Conservation (phyloP, 2,113 vertebrate genomes). For the Bubalus kerabau region DNA sequence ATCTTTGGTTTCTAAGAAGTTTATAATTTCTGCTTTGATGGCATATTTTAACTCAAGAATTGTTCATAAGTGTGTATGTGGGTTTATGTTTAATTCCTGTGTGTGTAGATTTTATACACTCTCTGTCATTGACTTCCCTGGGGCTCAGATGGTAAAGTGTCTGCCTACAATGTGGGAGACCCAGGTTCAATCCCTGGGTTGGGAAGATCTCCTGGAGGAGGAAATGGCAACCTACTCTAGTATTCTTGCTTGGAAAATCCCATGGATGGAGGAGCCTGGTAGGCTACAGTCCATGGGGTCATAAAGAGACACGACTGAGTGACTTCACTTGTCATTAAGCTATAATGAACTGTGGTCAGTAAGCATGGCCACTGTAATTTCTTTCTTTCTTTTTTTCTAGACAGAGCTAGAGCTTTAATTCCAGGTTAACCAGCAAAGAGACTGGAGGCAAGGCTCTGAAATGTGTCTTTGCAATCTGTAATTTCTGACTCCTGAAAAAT, state of each 20-base stretch:
- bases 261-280: not conserved
- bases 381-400: not conserved
- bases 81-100: not conserved
- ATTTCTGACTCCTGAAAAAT: not conserved
- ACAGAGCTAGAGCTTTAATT: not conserved
- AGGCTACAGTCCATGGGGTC: not conserved
- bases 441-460: not conserved
- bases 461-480: not conserved
- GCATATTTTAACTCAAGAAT: not conserved
- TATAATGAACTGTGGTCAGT: not conserved
- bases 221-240: not conserved
- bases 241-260: not conserved
- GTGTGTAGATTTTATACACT: not conserved
- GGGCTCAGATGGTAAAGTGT: not conserved
- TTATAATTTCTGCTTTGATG: not conserved
- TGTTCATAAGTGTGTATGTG: not conserved
- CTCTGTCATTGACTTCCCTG: not conserved
- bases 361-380: not conserved
- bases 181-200: not conserved
- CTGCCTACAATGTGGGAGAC: not conserved
- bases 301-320: not conserved
- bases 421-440: not conserved
- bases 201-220: not conserved
- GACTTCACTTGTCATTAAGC: not conserved
- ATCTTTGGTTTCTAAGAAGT: not conserved